These are phyloP conservation scores for Cheilinus undulatus DNA, from an alignment of 2,113 vertebrate species.

Conservation along the genomic window DNA sequence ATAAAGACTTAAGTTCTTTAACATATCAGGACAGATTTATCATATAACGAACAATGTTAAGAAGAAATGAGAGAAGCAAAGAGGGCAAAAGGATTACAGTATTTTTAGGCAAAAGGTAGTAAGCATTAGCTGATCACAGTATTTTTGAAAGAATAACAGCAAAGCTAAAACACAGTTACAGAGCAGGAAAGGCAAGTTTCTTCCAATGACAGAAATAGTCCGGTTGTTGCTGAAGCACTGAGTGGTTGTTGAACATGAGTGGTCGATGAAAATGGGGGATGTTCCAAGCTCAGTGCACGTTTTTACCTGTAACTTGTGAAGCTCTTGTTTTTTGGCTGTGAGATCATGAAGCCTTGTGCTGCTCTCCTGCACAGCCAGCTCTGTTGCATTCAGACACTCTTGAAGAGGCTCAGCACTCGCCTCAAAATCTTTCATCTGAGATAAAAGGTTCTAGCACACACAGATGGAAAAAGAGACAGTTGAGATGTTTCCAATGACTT, in stretches of 20 bases:
- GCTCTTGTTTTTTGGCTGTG: slow-evolving; percentile 91
- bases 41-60: slow-evolving; percentile 24
- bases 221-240: neutral
- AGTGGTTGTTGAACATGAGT: slow-evolving; percentile 25
- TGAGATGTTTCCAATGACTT: neutral
- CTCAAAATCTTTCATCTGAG: slow-evolving; percentile 97
- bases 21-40: neutral
- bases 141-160: neutral
- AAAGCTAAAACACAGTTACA: neutral
- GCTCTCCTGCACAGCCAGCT: slow-evolving; percentile 88
- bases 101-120: slow-evolving; percentile 25
- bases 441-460: slow-evolving; percentile 87
- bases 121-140: slow-evolving; percentile 25
- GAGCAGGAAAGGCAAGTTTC: slow-evolving; percentile 30
- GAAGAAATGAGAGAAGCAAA: slow-evolving; percentile 36
- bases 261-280: slow-evolving; percentile 1
- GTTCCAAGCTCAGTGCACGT: neutral
- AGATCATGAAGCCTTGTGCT: slow-evolving; percentile 91
- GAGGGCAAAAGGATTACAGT: slow-evolving; percentile 28
- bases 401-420: slow-evolving; percentile 90
- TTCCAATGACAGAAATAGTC: slow-evolving; percentile 10
- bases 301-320: slow-evolving; percentile 93
- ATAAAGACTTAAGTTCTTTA: neutral
- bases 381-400: slow-evolving; percentile 88
- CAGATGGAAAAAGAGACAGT: neutral